These are phyloP conservation scores for Lerista edwardsae DNA, from an alignment of 2,797 vertebrate species.

Conservation along the genomic window DNA sequence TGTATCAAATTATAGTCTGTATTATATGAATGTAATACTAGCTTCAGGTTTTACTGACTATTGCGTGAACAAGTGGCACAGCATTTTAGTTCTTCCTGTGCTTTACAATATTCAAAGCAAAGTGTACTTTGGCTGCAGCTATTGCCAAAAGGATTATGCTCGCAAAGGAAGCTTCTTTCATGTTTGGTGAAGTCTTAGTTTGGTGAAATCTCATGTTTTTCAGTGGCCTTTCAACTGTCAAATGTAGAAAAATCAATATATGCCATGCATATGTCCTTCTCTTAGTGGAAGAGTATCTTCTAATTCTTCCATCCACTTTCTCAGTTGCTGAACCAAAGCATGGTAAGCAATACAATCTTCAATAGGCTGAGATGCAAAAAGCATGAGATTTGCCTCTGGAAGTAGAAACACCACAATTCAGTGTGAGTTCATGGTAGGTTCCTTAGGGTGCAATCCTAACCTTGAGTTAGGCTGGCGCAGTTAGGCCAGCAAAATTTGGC, in stretches of 20 bases:
- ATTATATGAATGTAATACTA: neutral
- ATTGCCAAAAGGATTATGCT: neutral
- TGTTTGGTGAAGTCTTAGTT: neutral
- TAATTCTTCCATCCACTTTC: neutral
- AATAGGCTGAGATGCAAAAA: neutral
- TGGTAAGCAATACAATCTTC: neutral
- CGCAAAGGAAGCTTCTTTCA: neutral
- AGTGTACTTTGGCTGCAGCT: neutral
- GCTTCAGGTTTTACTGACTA: neutral
- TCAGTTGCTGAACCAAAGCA: conserved; percentile 17
- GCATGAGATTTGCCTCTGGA: conserved; percentile 9
- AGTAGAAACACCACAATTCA: conserved; percentile 16
- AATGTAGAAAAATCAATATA: neutral
- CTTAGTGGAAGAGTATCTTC: neutral
- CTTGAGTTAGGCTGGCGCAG: no score
- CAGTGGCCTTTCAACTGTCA: neutral
- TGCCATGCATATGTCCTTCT: neutral
- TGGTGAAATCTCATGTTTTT: no score
- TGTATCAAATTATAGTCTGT: neutral
- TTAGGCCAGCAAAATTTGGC: no score
- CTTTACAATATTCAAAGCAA: neutral
- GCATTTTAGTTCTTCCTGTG: neutral
- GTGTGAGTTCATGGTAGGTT: conserved; percentile 7
- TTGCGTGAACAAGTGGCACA: neutral
- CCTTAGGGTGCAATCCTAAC: no score